Evolutionary conservation across 1,140 invertebrate species (phyloP), one percentile per base, ranked within the genome.

Genomic region (Streblospio benedicti): DNA sequence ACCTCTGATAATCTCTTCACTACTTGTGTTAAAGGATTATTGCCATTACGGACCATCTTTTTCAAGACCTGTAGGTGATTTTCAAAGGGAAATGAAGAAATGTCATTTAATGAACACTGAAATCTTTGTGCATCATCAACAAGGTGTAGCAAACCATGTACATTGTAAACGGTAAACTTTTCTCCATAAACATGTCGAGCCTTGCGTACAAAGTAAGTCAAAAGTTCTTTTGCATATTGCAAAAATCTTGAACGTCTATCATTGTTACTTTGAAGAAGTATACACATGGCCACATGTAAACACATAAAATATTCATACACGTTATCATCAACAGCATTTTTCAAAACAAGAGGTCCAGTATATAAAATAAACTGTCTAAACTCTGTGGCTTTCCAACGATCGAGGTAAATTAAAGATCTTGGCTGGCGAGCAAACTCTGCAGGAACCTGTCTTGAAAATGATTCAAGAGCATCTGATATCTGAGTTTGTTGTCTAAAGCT

Each of bases 281-380:
- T 53, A n/a, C 16, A 18, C 4, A 57, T 6, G 27, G 55, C 38
- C 2, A 31, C n/a, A 4, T 12, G 23, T 9, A 77, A 60, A 20
- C 63, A 31, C 47, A 75, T 49, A 65, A 78, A 78, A 58, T 75
- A 61, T 35, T 71, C 59, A 67, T 69, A 76, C 25, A 70, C 25
- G 33, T 69, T 65, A 27, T 67, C 33, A 45, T 55, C 35, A 27
- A 73, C n/a, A 32, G 65, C 55, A 57, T 58, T 59, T 51, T 69
- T 67, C 33, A 76, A 57, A 33, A 71, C 65, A 28, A 73, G 61
- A 31, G 70, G 67, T 31, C 75, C 76, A 33, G 70, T 66, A 65
- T 79, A 79, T 9, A 77, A 56, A 33, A 79, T 59, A 70, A 79
- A 76, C 44, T 68, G 66, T n/a, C 76, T 60, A 67, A 76, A 75